phyloP scores from a whole-genome alignment of 1,140 invertebrate species.

The Drosophila punjabiensis region DNA sequence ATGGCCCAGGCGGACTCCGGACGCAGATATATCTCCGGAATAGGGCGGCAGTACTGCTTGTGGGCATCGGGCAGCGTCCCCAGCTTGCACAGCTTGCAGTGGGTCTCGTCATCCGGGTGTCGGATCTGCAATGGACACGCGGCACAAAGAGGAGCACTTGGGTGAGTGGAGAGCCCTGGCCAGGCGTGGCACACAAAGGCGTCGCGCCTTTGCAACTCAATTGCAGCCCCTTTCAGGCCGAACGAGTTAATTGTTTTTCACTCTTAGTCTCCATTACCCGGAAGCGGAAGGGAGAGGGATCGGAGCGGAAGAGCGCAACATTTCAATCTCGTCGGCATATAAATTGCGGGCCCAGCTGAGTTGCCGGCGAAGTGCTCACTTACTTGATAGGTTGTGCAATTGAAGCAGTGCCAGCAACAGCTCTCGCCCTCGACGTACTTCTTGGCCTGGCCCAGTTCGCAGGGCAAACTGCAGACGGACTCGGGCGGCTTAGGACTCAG shows the following conservation, averaged over 20 bases:
- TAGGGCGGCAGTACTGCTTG: conserved; percentile 91
- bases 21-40: conserved; percentile 94
- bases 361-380: conserved; percentile 55
- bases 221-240: conserved; percentile 39
- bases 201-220: conserved; percentile 28
- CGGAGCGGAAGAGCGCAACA: conserved; percentile 14
- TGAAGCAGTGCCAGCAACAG: conserved; percentile 98
- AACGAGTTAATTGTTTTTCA: conserved; percentile 37
- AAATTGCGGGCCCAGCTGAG: conserved; percentile 60
- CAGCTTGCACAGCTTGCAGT: conserved; percentile 92
- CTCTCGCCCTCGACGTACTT: conserved; percentile 96
- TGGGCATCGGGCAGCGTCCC: conserved; percentile 93
- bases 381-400: conserved; percentile 96
- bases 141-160: conserved; percentile 23
- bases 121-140: conserved; percentile 88
- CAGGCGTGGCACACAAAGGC: conserved; percentile 9
- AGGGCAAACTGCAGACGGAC: conserved; percentile 95
- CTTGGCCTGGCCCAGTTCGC: conserved; percentile 94
- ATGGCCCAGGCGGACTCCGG: conserved; percentile 95
- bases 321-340: conserved; percentile 73
- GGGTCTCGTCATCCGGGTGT: conserved; percentile 91
- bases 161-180: conserved; percentile 10
- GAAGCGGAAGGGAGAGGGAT: conserved; percentile 7
- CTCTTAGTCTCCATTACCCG: conserved; percentile 7
- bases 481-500: conserved; percentile 91